These are phyloP conservation scores for Thumatha senex DNA, from an alignment of 2,888 invertebrate species.

Conservation along the genomic window DNA sequence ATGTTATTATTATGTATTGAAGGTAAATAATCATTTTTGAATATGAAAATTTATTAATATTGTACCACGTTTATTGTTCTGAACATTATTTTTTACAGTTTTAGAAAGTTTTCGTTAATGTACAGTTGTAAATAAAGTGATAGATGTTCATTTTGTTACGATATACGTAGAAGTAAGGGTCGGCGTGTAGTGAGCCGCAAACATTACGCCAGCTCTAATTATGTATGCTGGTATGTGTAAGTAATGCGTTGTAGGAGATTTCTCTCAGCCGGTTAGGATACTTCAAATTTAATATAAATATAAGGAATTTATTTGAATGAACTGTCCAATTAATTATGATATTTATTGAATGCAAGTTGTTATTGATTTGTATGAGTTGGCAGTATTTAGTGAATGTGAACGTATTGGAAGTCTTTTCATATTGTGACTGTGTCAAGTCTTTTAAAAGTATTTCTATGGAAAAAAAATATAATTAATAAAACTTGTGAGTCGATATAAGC, in stretches of 20 bases:
- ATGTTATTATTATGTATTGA: constrained; percentile 64
- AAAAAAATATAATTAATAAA: constrained; percentile 64
- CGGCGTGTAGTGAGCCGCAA: constrained; percentile 9
- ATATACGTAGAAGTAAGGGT: constrained; percentile 38
- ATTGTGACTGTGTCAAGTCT: constrained; percentile 80
- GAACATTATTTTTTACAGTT: constrained; percentile 71
- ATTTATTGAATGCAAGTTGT: constrained; percentile 80
- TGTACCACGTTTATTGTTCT: constrained; percentile 73
- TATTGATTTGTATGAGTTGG: constrained; percentile 72
- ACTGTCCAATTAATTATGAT: constrained; percentile 73
- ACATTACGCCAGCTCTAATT: not conserved
- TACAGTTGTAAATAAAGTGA: constrained; percentile 78
- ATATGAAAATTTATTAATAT: constrained; percentile 68
- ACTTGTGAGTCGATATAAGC: constrained; percentile 65
- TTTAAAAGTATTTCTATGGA: constrained; percentile 82
- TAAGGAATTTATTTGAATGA: constrained; percentile 73
- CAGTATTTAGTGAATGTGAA: constrained; percentile 75
- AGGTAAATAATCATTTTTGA: constrained; percentile 53
- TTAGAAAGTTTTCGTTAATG: constrained; percentile 77
- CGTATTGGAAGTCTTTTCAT: constrained; percentile 74
- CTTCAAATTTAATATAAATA: constrained; percentile 47
- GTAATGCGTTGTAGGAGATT: constrained; percentile 25
- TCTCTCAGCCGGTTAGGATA: constrained; percentile 47
- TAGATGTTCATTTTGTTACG: constrained; percentile 70
- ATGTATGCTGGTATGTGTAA: constrained; percentile 4